Evolutionary conservation across 2,797 vertebrate genomes (phyloP), one percentile per base, ranked within the genome.

Genomic region (Melanotaenia nigrans): DNA sequence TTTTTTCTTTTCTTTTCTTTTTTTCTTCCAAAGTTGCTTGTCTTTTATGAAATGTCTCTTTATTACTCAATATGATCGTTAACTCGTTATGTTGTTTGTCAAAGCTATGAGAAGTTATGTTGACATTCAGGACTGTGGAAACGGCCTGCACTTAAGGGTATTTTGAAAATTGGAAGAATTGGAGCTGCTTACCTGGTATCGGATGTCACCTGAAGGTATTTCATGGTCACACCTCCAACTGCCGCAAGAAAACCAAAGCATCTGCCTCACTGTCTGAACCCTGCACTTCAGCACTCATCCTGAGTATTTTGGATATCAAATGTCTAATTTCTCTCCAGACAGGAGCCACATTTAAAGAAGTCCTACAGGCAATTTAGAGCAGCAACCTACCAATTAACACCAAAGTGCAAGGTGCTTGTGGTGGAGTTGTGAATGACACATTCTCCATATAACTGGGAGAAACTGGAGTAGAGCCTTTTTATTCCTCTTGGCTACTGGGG

Each of bases 301-400:
- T 49, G 42, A 81, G 70, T 65, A 69, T 54, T 78, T 87, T 55
- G 75, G 36, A 85, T 92, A 93, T 94, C 87, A 51, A 73, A 89
- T 94, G 84, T 87, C 88, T 73, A 73, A 47, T 71, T 74, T 47
- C 79, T 84, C 81, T 79, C 71, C 81, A 89, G 84, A 71, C 73
- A 47, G 68, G 59, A 82, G 64, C 70, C 77, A 12, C 78, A 63
- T 85, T 93, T 79, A 90, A 93, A 90, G 87, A 78, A 70, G 78
- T 59, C 74, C 62, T 56, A 85, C 78, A 76, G 74, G 83, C 78
- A 30, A 90, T 90, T 89, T 28, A n/a, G 73, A 82, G 77, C 47
- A 47, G 76, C 70, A 77, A 35, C 90, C 82, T 85, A 84, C 78
- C 86, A 80, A 89, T 94, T 93, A 92, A 84, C 24, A 33, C 68